Evolutionary conservation across 2,797 vertebrate genomes (phyloP).

Genomic region (Cheirogaleus major): DNA sequence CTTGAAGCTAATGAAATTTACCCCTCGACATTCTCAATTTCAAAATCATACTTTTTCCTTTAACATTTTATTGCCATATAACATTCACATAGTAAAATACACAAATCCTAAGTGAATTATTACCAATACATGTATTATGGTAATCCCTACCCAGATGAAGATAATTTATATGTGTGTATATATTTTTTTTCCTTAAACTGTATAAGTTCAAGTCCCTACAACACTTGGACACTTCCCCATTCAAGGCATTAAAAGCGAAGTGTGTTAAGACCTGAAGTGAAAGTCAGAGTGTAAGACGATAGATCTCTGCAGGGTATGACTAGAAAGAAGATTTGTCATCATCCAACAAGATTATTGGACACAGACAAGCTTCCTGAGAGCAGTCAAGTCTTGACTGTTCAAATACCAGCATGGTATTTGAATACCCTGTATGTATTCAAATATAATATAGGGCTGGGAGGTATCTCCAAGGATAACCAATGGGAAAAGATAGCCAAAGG

Average conservation of each 20-base stretch:
- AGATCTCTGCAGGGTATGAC: not conserved
- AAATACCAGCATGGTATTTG: not conserved
- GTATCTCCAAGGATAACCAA: not conserved
- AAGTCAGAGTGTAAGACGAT: not conserved
- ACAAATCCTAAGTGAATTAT: not conserved
- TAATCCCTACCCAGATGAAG: not conserved
- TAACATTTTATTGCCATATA: not conserved
- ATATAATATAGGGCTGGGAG: not conserved
- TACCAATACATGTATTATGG: not conserved
- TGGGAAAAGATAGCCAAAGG: not conserved
- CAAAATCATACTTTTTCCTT: not conserved
- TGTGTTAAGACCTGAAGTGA: not conserved
- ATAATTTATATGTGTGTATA: not conserved
- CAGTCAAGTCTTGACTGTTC: not conserved
- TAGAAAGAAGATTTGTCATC: fast-evolving
- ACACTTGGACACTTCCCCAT: not conserved
- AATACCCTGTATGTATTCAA: not conserved
- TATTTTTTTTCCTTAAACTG: not conserved
- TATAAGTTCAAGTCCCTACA: not conserved
- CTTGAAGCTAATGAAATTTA: not conserved
- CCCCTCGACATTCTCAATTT: not conserved
- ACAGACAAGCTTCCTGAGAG: not conserved
- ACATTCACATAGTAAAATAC: not conserved
- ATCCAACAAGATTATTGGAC: not conserved
- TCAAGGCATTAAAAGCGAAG: not conserved